Conservation (phyloP, 2,113 vertebrate genomes). For the Pelobates fuscus region DNA sequence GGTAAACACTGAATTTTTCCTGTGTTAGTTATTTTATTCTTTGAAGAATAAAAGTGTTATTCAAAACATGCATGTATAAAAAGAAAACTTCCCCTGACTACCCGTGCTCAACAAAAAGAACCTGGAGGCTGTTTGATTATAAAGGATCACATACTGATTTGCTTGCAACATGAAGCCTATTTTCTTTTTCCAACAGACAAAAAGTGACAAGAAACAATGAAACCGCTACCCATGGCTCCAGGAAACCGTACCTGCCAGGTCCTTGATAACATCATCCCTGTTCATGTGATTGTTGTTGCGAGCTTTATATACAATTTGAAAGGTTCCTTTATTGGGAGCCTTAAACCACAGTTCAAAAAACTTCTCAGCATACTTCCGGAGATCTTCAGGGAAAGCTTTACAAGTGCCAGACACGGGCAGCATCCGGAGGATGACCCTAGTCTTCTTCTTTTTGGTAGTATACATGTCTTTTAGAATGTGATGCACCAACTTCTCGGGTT, state of each 20-base stretch:
- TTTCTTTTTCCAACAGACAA: too few relatives aligned
- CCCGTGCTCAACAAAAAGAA: too few relatives aligned
- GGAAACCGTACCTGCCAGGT: conserved; percentile 78
- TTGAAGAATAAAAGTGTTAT: too few relatives aligned
- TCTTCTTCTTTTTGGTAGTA: conserved; percentile 88
- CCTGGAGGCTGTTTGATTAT: too few relatives aligned
- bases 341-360: conserved; percentile 95
- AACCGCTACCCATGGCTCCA: background rate
- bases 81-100: too few relatives aligned
- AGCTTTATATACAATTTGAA: conserved; percentile 91
- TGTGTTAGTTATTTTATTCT: too few relatives aligned
- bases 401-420: conserved; percentile 90
- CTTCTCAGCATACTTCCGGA: conserved; percentile 82
- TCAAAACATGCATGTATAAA: too few relatives aligned
- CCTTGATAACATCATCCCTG: conserved; percentile 89
- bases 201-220: too few relatives aligned
- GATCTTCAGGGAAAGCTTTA: conserved; percentile 90
- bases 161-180: too few relatives aligned
- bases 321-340: conserved; percentile 82
- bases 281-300: conserved; percentile 91
- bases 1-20: too few relatives aligned
- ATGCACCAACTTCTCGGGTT: conserved; percentile 88
- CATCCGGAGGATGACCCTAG: conserved; percentile 89
- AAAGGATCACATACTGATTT: too few relatives aligned
- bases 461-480: conserved; percentile 89